Base-by-base conservation (phyloP, 23 tunicate genomes). In the Ascidia mentula region DNA sequence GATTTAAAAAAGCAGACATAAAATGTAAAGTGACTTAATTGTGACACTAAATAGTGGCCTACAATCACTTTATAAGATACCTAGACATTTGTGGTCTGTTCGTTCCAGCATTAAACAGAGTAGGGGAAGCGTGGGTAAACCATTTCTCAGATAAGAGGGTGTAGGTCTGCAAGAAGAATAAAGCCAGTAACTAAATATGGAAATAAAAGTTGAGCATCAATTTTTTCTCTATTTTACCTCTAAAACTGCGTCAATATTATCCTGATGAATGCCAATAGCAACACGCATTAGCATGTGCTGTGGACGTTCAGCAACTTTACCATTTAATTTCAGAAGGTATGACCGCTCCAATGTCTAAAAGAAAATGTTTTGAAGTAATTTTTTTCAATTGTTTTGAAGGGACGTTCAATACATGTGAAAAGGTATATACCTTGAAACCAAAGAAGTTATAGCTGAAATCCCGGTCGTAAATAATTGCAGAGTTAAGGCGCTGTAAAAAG, bases 251-350 rank as follows among this genome's bases (percentile, higher is more conserved):
- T 96, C 97, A 0, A 96, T 46, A 79, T 96, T 97, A 40, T 84
- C 88, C 22, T 85, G 76, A 70, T 96, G 99, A 73, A 96, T 96
- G 18, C 99, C 99, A 61, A 96, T 84, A 8, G 99, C 75, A 32
- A 96, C 99, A 37, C 99, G 65, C 99, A 96, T 96, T 26, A 96
- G 78, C 99, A 96, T 96, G 65, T 96, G 99, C 74, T 96, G 99
- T 0, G 99, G 99, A 38, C 99, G 46, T 75, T 96, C 99, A 13
- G 92, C 99, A 34, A 87, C 74, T 73, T 91, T 91, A 53, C 99
- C 99, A 82, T 96, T 85, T 26, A 96, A 69, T 75, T 96, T 96
- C 85, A 96, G 38, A 72, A 96, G 76, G 60, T 96, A 96, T 0
- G 99, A 96, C 45, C 99, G 71, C 59, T 96, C 99, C 74, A 96